Evolutionary conservation across 2,797 vertebrate species (phyloP).

Genomic region (Sebastiscus albofasciatus): DNA sequence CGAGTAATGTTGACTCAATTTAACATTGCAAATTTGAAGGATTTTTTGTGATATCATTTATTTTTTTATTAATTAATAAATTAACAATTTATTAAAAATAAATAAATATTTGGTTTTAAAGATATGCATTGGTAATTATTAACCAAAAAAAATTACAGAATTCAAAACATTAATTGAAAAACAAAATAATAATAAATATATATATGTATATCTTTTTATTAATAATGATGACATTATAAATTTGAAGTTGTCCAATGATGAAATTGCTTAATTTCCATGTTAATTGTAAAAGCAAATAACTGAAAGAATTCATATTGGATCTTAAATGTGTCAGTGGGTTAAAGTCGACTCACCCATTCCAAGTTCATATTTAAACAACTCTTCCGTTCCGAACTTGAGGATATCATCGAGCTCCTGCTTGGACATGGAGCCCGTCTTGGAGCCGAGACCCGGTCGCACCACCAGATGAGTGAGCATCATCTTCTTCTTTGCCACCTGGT

Average conservation of each 20-base stretch:
- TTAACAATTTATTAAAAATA: too few relatives aligned
- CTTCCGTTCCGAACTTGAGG: constrained; percentile 97
- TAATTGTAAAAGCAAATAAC: background rate
- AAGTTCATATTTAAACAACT: constrained; percentile 95
- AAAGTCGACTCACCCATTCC: constrained; percentile 83
- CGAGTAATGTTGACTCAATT: background rate
- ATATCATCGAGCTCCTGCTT: constrained; percentile 99
- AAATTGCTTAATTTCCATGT: background rate
- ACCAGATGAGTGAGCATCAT: constrained; percentile 99
- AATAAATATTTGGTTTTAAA: too few relatives aligned
- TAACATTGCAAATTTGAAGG: background rate
- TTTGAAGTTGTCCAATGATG: background rate
- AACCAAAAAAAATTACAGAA: too few relatives aligned
- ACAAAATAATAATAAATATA: too few relatives aligned
- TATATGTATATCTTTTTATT: too few relatives aligned
- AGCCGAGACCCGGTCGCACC: constrained; percentile 95
- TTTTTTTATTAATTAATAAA: too few relatives aligned
- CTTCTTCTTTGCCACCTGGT: constrained; percentile 98
- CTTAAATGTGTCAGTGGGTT: background rate
- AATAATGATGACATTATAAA: too few relatives aligned
- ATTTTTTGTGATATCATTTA: too few relatives aligned
- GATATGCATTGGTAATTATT: too few relatives aligned
- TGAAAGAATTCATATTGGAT: background rate
- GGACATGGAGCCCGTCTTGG: constrained; percentile 98
- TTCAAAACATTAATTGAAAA: too few relatives aligned